Percentiles rank a stretch among this genome's conserved stretches.
Evolutionary conservation across 2,113 vertebrate genomes (phyloP).

Genomic region (Alligator sinensis): DNA sequence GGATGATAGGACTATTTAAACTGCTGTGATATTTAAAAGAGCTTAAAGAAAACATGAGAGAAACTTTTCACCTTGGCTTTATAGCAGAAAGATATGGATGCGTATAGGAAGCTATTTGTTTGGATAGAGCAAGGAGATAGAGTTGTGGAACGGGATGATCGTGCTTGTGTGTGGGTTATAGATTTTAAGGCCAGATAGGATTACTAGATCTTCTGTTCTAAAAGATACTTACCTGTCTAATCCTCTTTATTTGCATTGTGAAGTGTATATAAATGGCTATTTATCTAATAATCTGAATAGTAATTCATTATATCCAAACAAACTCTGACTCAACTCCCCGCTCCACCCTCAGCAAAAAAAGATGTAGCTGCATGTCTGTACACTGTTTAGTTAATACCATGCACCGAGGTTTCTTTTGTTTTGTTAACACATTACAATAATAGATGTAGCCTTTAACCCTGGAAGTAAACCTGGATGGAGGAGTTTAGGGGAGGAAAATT

Average conservation of each 20-base stretch:
- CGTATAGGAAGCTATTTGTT: not conserved
- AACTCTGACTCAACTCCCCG: not conserved
- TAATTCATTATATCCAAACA: not conserved
- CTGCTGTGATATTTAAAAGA: not conserved
- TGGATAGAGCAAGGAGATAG: no score
- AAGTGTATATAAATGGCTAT: not conserved
- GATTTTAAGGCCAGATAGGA: not conserved
- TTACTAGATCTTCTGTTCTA: not conserved
- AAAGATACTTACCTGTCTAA: not conserved
- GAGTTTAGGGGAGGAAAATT: not conserved
- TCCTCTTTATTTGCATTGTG: not conserved
- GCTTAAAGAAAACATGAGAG: not conserved
- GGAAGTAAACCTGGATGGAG: not conserved
- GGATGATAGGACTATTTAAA: not conserved
- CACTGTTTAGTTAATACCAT: not conserved
- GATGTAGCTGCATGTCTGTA: not conserved
- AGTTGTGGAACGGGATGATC: no score
- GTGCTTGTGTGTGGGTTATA: no score
- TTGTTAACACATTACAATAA: not conserved
- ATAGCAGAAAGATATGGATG: not conserved
- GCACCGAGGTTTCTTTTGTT: not conserved
- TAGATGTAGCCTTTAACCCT: not conserved
- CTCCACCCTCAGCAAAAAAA: not conserved
- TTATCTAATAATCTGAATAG: not conserved
- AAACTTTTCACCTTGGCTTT: not conserved